Conservation (phyloP, 2,888 invertebrate species). For the Agelastica alni region DNA sequence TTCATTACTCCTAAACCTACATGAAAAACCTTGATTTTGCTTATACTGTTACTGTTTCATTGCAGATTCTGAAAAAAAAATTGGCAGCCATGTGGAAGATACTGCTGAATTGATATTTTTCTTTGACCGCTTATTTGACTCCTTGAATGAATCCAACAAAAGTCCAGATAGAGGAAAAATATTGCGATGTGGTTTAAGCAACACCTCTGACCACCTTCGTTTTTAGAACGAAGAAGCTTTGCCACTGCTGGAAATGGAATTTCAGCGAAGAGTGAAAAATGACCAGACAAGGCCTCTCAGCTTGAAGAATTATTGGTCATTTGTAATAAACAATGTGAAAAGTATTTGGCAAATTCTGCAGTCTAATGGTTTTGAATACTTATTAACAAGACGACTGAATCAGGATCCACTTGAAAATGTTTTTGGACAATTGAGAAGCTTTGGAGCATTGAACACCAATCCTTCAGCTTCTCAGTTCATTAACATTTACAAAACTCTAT, state of each 20-base stretch:
- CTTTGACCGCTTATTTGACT: slow-evolving; percentile 9
- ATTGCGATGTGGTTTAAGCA: slow-evolving; percentile 18
- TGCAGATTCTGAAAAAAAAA: slow-evolving; percentile 12
- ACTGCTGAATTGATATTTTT: slow-evolving; percentile 2
- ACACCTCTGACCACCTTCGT: slow-evolving; percentile 8
- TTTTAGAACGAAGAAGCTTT: slow-evolving; percentile 24
- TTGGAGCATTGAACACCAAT: slow-evolving; percentile 13
- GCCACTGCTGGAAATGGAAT: slow-evolving; percentile 7
- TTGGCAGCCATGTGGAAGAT: slow-evolving; percentile 3
- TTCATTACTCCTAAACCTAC: too few species aligned
- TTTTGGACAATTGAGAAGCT: slow-evolving; percentile 9
- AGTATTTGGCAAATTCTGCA: slow-evolving; percentile 3
- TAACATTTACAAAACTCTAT: too few species aligned
- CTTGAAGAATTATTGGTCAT: slow-evolving; percentile 8
- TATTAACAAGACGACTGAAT: slow-evolving; percentile 8
- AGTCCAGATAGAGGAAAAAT: slow-evolving; percentile 15
- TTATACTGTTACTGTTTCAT: too few species aligned
- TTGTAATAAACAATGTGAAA: slow-evolving; percentile 9
- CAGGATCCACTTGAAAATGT: slow-evolving; percentile 7
- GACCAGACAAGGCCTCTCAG: slow-evolving; percentile 13
- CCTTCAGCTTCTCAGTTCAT: slow-evolving; percentile 16
- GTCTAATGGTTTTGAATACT: slow-evolving; percentile 5
- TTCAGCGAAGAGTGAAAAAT: background rate
- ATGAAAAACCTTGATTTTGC: too few species aligned
- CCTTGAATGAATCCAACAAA: slow-evolving; percentile 14